Evolutionary conservation across 2,888 invertebrate genomes (phyloP), one percentile per base, ranked within the genome.

Genomic region (Rosalia funebris): DNA sequence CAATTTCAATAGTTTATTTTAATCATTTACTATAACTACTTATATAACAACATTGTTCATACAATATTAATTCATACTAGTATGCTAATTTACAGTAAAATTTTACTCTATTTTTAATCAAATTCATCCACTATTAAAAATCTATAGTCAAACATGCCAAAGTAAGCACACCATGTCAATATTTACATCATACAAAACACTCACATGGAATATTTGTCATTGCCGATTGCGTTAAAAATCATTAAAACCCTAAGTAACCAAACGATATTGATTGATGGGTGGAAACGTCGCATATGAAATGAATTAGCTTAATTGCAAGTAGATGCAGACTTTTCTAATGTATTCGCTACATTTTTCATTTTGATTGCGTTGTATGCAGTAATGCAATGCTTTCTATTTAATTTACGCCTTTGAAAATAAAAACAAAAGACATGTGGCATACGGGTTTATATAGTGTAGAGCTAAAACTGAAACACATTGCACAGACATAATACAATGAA

Each of bases 371-470:
- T 34, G n/a, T n/a, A 34, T 34, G 34, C 2, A n/a, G 11, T n/a
- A n/a, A 34, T 34, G 34, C 34, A 34, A 34, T 34, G 34, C 34
- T 45, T 31, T 45, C 41, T 17, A 4, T 25, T n/a, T 44, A 25
- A 20, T 44, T 42, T 42, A 1, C 20, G 20, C 20, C 12, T 44
- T n/a, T 44, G 17, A 1, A n/a, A n/a, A n/a, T n/a, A n/a, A n/a
- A n/a, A n/a, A n/a, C n/a, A n/a, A n/a, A 44, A 20, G 11, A 25
- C 44, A 14, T 44, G 44, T 25, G 44, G 44, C 44, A 44, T 44
- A 11, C 14, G 25, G 12, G 1, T 17, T n/a, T n/a, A n/a, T n/a
- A n/a, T n/a, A n/a, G n/a, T n/a, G n/a, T n/a, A n/a, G n/a, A n/a
- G n/a, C n/a, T n/a, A n/a, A n/a, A n/a, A n/a, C n/a, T n/a, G n/a